Evolutionary conservation across 92 coral and sea anemone genomes (phyloP).

Genomic region (Porites rus): DNA sequence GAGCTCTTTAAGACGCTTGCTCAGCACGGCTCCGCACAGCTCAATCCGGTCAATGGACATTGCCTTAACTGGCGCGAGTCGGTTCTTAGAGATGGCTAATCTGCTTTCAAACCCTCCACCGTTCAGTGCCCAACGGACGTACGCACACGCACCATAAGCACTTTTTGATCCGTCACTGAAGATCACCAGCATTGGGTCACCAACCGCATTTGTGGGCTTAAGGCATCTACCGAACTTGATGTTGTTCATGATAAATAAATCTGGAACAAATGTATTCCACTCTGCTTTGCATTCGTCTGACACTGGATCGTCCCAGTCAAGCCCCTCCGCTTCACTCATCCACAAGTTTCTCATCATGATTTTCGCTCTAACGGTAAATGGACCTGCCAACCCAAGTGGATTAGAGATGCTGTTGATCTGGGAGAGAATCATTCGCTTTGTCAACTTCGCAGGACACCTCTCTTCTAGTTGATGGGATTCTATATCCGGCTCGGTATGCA

Average conservation of each 20-base stretch:
- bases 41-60: constrained; percentile 60
- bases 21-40: not conserved
- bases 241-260: constrained; percentile 28
- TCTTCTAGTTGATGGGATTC: constrained; percentile 2
- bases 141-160: constrained; percentile 64
- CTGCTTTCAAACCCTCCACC: constrained; percentile 33
- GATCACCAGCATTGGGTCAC: constrained; percentile 19
- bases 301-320: constrained; percentile 63
- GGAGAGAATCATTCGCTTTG: constrained; percentile 65
- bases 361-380: constrained; percentile 64
- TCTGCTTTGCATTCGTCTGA: constrained; percentile 24
- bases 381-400: constrained; percentile 58
- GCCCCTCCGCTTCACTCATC: constrained; percentile 11
- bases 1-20: too few species aligned
- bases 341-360: constrained; percentile 60
- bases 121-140: constrained; percentile 48
- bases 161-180: constrained; percentile 45
- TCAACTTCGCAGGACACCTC: constrained; percentile 22
- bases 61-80: constrained; percentile 54
- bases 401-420: constrained; percentile 63
- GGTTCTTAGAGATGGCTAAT: constrained; percentile 52
- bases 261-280: constrained; percentile 26
- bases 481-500: constrained; percentile 34
- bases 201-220: constrained; percentile 25
- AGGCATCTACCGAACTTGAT: constrained; percentile 28